A percentile compares a stretch with the other conserved stretches of the same genome.
phyloP scores from a whole-genome alignment of 1,140 invertebrate genomes.

The Pissodes strobi region DNA sequence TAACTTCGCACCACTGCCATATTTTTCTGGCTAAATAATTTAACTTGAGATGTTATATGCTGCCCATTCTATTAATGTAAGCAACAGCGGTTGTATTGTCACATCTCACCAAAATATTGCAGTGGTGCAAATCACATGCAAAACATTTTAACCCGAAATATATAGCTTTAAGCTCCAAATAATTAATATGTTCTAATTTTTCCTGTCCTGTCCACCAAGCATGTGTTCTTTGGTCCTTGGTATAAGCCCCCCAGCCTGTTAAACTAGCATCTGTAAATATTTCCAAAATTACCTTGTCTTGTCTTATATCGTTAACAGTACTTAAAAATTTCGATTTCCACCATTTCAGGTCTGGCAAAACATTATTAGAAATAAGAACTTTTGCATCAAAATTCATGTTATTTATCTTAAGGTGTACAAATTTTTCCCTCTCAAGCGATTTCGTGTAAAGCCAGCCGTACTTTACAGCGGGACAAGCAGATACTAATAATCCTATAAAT shows the following conservation, averaged over 20 bases:
- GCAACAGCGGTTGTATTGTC: slow-evolving; percentile 37
- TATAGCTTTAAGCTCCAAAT: slow-evolving; percentile 38
- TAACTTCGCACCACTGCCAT: slow-evolving; percentile 41
- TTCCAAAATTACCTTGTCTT: slow-evolving; percentile 25
- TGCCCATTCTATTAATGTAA: slow-evolving; percentile 1
- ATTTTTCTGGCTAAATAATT: slow-evolving; percentile 27
- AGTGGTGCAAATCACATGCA: slow-evolving; percentile 19
- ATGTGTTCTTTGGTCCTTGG: slow-evolving; percentile 29
- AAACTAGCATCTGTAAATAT: slow-evolving; percentile 47
- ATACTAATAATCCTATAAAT: no score
- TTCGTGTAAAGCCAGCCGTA: background rate
- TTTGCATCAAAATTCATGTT: slow-evolving; percentile 33
- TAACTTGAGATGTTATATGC: background rate
- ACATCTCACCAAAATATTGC: slow-evolving; percentile 27
- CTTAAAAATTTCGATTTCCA: slow-evolving; percentile 36
- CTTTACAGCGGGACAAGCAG: no score
- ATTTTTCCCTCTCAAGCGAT: slow-evolving; percentile 32
- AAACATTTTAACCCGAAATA: slow-evolving; percentile 43
- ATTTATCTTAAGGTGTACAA: slow-evolving; percentile 12
- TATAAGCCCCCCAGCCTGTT: slow-evolving; percentile 45
- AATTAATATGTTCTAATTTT: background rate
- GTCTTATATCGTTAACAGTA: slow-evolving; percentile 16
- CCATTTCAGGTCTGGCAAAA: slow-evolving; percentile 33
- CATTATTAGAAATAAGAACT: slow-evolving; percentile 33
- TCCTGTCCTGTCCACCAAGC: slow-evolving; percentile 35